These are phyloP conservation scores for Sarotherodon lohbergeri DNA, from an alignment of 2,113 vertebrate species.

Conservation along the genomic window DNA sequence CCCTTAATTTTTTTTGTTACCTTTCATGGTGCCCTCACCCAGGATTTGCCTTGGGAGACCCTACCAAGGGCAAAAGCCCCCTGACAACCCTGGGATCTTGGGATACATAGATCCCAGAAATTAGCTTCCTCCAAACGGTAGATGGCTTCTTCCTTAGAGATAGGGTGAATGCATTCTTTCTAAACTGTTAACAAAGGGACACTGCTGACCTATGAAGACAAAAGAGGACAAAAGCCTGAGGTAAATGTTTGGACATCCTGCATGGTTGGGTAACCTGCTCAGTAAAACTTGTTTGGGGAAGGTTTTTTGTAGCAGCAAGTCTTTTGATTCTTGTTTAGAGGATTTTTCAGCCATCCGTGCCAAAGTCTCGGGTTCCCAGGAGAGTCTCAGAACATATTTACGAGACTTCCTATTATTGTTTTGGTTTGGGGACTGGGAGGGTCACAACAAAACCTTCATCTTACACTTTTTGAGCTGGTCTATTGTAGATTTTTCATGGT, in stretches of 20 bases:
- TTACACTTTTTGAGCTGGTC: neutral
- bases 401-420: neutral
- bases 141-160: accelerated
- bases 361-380: neutral
- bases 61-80: neutral
- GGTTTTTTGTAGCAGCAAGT: neutral
- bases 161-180: neutral
- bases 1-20: neutral
- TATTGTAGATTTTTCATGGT: neutral
- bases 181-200: neutral
- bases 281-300: neutral
- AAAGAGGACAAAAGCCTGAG: neutral
- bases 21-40: neutral
- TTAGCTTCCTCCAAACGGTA: neutral
- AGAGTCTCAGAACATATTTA: neutral
- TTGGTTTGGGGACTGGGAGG: neutral
- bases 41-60: neutral
- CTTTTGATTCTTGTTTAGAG: neutral
- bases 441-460: neutral
- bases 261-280: neutral
- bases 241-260: neutral
- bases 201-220: neutral
- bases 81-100: neutral
- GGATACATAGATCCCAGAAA: neutral
- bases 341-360: neutral